phyloP scores from a whole-genome alignment of 1,140 invertebrate species.

The Brachystomella parvula region DNA sequence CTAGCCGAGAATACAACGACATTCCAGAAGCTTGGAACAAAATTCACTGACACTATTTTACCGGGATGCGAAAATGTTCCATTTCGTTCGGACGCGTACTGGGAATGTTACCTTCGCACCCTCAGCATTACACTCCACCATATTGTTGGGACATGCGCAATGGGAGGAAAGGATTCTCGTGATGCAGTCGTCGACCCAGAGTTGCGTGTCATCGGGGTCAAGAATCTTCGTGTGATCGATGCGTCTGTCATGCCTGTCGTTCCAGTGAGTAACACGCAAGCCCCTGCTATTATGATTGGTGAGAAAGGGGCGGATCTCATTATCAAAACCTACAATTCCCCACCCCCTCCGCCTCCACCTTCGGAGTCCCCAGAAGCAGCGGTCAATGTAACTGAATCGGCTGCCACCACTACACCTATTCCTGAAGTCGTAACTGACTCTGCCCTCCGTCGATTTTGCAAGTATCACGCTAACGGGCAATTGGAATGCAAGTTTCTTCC shows the following conservation, averaged over 20 bases:
- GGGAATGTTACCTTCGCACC: constrained; percentile 37
- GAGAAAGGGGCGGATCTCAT: constrained; percentile 56
- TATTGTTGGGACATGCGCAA: constrained; percentile 46
- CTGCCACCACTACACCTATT: not conserved
- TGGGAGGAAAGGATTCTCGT: constrained; percentile 49
- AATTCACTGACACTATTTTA: constrained; percentile 36
- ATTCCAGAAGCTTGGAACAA: not conserved
- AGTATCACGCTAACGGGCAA: not conserved
- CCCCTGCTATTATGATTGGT: constrained; percentile 70
- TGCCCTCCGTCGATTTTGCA: not conserved
- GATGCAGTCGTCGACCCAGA: constrained; percentile 52
- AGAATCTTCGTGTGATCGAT: constrained; percentile 43
- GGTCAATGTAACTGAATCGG: not conserved
- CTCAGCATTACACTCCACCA: constrained; percentile 2
- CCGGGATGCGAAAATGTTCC: constrained; percentile 50
- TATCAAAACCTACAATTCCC: not conserved
- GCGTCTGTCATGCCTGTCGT: constrained; percentile 46
- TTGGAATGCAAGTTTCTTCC: not conserved
- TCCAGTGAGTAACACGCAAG: constrained; percentile 65
- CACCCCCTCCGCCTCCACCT: not conserved
- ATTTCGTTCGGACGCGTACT: constrained; percentile 51
- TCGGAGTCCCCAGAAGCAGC: not conserved
- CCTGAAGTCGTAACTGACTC: not conserved
- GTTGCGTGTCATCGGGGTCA: constrained; percentile 47
- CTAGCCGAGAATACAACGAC: constrained; percentile 13